Conservation (phyloP, 1,140 invertebrate species). For the Sitobion miscanthi region DNA sequence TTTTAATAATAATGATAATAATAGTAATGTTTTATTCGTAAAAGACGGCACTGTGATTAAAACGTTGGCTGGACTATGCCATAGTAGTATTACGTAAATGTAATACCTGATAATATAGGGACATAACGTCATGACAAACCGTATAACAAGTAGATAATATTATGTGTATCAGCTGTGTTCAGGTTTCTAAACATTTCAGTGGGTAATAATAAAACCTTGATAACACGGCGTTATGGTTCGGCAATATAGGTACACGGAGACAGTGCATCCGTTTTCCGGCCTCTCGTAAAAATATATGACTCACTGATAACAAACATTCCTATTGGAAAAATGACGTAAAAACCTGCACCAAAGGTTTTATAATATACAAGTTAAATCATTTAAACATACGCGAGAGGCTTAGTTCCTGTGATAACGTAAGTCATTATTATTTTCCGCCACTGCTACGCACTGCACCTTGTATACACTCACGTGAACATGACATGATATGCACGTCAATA, state of each 20-base stretch:
- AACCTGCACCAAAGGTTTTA: neutral
- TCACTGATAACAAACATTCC: neutral
- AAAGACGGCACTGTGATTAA: neutral
- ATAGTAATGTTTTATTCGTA: neutral
- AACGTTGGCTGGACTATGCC: no score
- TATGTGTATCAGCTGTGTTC: neutral
- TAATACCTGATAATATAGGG: neutral
- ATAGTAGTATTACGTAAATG: no score
- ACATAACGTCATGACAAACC: neutral
- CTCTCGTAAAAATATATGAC: neutral
- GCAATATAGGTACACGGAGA: neutral
- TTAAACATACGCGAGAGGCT: neutral
- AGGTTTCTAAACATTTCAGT: neutral
- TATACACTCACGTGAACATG: neutral
- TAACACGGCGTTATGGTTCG: neutral
- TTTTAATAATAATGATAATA: neutral
- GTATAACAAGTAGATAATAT: neutral
- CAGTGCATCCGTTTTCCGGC: neutral
- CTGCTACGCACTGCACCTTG: neutral
- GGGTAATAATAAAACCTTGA: neutral
- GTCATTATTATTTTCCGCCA: neutral
- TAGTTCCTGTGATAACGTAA: neutral
- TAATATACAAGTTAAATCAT: neutral
- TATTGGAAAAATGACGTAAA: neutral
- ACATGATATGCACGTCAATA: neutral